These are phyloP conservation scores for Oxyruncus cristatus DNA, from an alignment of 2,113 vertebrate species.

Conservation along the genomic window DNA sequence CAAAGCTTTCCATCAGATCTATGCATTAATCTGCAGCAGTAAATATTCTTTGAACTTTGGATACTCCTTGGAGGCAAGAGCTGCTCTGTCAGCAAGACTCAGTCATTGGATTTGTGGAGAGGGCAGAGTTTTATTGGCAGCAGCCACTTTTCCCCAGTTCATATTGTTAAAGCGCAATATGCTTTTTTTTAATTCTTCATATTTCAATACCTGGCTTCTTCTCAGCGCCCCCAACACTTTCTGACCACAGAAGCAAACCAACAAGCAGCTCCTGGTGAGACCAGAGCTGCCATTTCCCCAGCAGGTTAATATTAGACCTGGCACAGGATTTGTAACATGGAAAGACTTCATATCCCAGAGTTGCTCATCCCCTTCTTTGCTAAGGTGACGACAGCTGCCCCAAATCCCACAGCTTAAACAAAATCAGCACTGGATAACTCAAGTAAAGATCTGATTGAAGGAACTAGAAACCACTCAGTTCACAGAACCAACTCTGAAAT, in stretches of 20 bases:
- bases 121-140: slow-evolving; percentile 3
- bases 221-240: not conserved
- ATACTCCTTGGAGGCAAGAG: slow-evolving; percentile 2
- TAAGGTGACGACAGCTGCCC: not conserved
- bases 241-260: slow-evolving; percentile 1
- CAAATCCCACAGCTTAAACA: slow-evolving; percentile 19
- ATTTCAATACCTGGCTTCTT: slow-evolving; percentile 13
- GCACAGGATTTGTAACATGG: not conserved
- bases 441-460: not conserved
- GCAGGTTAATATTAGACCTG: slow-evolving; percentile 22
- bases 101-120: not conserved
- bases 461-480: not conserved
- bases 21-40: slow-evolving; percentile 34
- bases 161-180: not conserved
- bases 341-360: not conserved
- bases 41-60: slow-evolving; percentile 33
- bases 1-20: not conserved
- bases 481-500: not conserved
- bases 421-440: slow-evolving; percentile 9
- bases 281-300: not conserved
- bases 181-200: not conserved
- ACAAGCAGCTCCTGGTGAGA: not conserved
- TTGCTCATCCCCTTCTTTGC: not conserved
- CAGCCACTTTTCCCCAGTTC: not conserved
- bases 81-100: slow-evolving; percentile 40